These are phyloP conservation scores for Petromus typicus DNA, from an alignment of 2,113 vertebrate species.

Conservation along the genomic window DNA sequence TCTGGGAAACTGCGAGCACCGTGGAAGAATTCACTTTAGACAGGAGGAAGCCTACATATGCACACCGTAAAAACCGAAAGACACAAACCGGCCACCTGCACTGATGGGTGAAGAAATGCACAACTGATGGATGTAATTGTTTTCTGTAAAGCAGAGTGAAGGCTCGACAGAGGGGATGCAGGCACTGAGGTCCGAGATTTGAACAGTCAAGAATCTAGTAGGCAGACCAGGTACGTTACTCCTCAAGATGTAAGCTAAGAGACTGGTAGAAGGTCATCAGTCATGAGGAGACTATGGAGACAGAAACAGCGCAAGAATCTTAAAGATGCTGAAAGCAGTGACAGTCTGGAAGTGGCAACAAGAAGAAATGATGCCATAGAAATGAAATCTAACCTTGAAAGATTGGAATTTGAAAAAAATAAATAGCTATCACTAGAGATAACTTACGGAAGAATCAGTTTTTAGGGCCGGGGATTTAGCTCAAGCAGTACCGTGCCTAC, in stretches of 20 bases:
- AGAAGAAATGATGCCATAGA: background rate
- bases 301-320: background rate
- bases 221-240: background rate
- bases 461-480: too few species aligned
- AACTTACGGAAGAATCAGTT: too few species aligned
- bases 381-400: background rate
- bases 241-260: background rate
- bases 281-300: background rate
- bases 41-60: background rate
- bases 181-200: background rate
- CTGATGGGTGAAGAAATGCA: background rate
- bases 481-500: too few species aligned
- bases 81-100: background rate
- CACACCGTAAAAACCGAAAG: background rate
- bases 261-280: background rate
- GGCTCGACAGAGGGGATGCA: background rate
- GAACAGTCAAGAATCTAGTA: background rate
- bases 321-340: background rate
- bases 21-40: background rate
- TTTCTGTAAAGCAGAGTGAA: background rate
- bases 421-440: background rate
- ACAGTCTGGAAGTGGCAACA: background rate
- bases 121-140: background rate
- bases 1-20: background rate
- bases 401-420: background rate